phyloP scores from a whole-genome alignment of 2,888 invertebrate genomes.

The Eupithecia subfuscata region DNA sequence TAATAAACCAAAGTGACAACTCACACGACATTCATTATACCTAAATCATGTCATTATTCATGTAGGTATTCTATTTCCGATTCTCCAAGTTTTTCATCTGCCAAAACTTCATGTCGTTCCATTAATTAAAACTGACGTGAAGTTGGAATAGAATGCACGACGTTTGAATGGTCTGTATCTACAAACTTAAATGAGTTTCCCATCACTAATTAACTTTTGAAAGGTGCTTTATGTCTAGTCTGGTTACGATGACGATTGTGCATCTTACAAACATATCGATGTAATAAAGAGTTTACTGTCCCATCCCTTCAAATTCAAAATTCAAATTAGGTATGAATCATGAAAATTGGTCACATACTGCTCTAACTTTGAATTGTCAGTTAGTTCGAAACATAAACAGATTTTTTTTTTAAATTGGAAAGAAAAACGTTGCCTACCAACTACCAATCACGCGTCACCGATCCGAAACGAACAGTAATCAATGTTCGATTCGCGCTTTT shows the following conservation, averaged over 20 bases:
- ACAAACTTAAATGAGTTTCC: conserved; percentile 60
- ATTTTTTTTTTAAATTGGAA: not conserved
- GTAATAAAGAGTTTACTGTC: not conserved
- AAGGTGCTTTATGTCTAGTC: not conserved
- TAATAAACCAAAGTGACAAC: conserved; percentile 76
- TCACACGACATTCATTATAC: conserved; percentile 76
- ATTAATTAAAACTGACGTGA: conserved; percentile 76
- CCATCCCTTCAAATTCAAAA: not conserved
- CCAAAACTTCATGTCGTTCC: conserved; percentile 70
- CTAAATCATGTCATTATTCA: conserved; percentile 72
- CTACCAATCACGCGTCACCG: conserved; percentile 2
- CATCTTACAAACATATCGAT: not conserved
- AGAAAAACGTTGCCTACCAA: not conserved
- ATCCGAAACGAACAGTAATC: conserved; percentile 19
- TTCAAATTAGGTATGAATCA: not conserved
- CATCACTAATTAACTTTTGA: conserved; percentile 24
- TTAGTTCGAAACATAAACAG: not conserved
- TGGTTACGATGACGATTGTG: not conserved
- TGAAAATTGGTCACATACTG: not conserved
- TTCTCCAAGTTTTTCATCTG: conserved; percentile 74
- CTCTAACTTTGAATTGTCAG: not conserved
- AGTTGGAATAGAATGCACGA: conserved; percentile 60
- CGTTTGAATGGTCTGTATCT: conserved; percentile 55
- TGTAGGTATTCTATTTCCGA: conserved; percentile 73
- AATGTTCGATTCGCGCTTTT: conserved; percentile 13